phyloP scores from a whole-genome alignment of 2,113 vertebrate genomes.

The Danionella cerebrum region DNA sequence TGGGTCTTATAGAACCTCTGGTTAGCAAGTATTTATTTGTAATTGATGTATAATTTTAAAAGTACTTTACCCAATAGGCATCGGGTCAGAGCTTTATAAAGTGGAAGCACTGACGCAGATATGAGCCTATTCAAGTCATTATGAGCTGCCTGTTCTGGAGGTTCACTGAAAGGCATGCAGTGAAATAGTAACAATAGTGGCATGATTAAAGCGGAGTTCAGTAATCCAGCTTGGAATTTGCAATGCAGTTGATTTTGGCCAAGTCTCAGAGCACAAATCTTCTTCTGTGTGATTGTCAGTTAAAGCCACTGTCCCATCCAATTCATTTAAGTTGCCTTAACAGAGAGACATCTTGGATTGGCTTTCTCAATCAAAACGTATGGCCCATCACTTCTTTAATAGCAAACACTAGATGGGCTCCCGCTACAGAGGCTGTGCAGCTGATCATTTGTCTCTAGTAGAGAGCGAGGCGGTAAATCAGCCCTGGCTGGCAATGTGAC shows the following conservation, averaged over 20 bases:
- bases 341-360: slow-evolving; percentile 17
- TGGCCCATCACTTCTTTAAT: slow-evolving; percentile 36
- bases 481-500: slow-evolving; percentile 16
- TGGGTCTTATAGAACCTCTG: no score
- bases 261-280: background rate
- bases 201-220: background rate
- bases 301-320: background rate
- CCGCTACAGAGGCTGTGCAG: slow-evolving; percentile 19
- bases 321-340: slow-evolving; percentile 15
- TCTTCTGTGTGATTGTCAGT: background rate
- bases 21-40: no score
- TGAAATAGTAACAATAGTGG: background rate
- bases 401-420: slow-evolving; percentile 20
- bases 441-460: slow-evolving; percentile 24
- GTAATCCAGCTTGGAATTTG: no score
- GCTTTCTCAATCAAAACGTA: slow-evolving; percentile 18
- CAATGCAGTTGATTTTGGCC: background rate
- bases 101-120: no score
- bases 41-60: no score
- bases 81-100: no score
- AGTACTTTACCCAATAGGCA: no score
- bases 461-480: slow-evolving; percentile 37
- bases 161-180: background rate
- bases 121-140: no score
- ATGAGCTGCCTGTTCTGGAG: background rate